Evolutionary conservation across 2,888 invertebrate species (phyloP).

Genomic region (Drosophila neonasuta): DNA sequence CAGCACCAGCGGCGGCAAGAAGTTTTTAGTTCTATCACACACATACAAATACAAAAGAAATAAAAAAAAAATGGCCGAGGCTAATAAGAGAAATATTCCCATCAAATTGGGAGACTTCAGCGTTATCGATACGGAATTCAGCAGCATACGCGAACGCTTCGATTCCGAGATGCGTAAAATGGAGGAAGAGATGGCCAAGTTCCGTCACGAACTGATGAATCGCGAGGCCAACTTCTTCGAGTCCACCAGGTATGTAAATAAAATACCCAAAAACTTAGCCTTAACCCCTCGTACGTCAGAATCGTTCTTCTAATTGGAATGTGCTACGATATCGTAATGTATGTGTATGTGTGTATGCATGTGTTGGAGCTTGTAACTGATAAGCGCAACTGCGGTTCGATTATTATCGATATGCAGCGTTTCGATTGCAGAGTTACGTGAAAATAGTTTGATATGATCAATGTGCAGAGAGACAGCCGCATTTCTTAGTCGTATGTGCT

Average conservation of each 20-base stretch:
- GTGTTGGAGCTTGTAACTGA: conserved; percentile 10
- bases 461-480: conserved; percentile 31
- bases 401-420: conserved; percentile 6
- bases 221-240: conserved; percentile 96
- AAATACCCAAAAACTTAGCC: neutral
- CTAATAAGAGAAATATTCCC: conserved; percentile 94
- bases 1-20: conserved; percentile 37
- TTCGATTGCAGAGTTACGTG: conserved; percentile 9
- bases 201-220: conserved; percentile 95
- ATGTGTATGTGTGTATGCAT: conserved; percentile 1
- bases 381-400: conserved; percentile 8
- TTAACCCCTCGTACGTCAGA: neutral
- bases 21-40: conserved; percentile 35
- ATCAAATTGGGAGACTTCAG: conserved; percentile 96
- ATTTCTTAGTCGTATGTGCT: conserved; percentile 10
- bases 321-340: neutral
- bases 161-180: conserved; percentile 99
- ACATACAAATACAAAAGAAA: conserved; percentile 41
- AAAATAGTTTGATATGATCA: conserved; percentile 1
- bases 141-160: conserved; percentile 96
- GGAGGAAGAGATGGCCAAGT: conserved; percentile 99
- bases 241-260: conserved; percentile 87
- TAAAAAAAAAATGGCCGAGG: conserved; percentile 89
- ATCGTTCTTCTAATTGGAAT: neutral
- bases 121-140: conserved; percentile 98